Percentiles rank a stretch among this genome's conserved stretches.
Conservation (phyloP, 2,113 vertebrate genomes). For the Rattus norvegicus region GRCr8 NC_086019.1:155681501-155682000, state of each 20-base stretch:
- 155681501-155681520: constrained; percentile 18
- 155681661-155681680: constrained; percentile 73
- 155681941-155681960: not conserved
- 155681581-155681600: constrained; percentile 70
- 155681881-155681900: constrained; percentile 18
- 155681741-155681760: constrained; percentile 18
- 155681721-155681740: constrained; percentile 52
- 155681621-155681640: constrained; percentile 76
- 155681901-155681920: not conserved
- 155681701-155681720: constrained; percentile 39
- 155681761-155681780: constrained; percentile 6
- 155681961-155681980: not conserved
- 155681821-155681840: not conserved
- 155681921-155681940: not conserved
- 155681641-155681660: constrained; percentile 63
- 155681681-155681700: constrained; percentile 65
- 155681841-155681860: constrained; percentile 15
- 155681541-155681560: not conserved
- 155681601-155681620: constrained; percentile 65
- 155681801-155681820: not conserved
- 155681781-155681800: constrained; percentile 9
- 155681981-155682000: not conserved
- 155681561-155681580: not conserved
- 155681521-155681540: constrained; percentile 48
- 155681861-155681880: not conserved